A percentile compares a stretch with the other conserved stretches of the same genome.
Evolutionary conservation across 2,888 invertebrate species (phyloP).

Genomic region (Lasioglossum morio): DNA sequence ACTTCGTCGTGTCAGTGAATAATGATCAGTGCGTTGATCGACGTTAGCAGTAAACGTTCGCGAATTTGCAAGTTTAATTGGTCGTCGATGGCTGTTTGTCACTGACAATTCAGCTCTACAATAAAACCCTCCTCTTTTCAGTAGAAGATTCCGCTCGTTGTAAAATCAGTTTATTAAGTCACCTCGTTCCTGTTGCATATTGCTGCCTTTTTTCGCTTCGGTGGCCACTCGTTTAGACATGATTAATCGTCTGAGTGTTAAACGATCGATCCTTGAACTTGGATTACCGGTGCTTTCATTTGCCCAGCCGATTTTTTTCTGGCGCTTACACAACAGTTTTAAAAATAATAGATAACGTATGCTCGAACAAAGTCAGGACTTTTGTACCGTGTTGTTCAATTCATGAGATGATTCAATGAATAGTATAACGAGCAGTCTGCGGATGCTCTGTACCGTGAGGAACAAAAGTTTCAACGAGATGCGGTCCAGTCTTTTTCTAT

Average conservation of each 20-base stretch:
- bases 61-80: conserved; percentile 48
- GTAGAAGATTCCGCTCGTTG: background rate
- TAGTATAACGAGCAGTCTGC: background rate
- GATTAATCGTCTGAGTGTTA: conserved; percentile 30
- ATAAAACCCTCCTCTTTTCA: background rate
- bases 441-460: background rate
- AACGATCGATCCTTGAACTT: conserved; percentile 26
- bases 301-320: background rate
- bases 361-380: background rate
- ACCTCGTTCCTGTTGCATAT: background rate
- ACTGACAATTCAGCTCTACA: conserved; percentile 23
- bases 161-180: conserved; percentile 28
- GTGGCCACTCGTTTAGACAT: conserved; percentile 13
- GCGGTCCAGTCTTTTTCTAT: background rate
- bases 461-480: background rate
- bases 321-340: background rate
- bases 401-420: background rate
- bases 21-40: conserved; percentile 11
- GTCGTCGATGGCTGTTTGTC: background rate
- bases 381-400: background rate
- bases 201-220: background rate
- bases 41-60: conserved; percentile 1
- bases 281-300: background rate
- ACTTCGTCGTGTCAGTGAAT: background rate
- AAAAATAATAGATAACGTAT: background rate